phyloP scores from a whole-genome alignment of 2,113 vertebrate species.

The Puma concolor region DNA sequence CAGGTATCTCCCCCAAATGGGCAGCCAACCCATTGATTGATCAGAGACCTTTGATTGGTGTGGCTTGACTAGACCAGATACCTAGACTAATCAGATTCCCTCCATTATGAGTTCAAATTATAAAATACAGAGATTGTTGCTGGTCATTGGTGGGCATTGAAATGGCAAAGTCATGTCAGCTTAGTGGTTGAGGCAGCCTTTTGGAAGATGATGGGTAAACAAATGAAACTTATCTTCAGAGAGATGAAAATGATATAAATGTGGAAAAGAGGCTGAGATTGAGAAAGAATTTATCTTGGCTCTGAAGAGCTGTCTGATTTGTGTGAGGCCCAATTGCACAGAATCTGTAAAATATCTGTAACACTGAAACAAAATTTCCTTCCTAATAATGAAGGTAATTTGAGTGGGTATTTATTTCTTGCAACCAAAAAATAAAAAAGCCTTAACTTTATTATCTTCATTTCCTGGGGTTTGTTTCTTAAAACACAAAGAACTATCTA shows the following conservation, averaged over 20 bases:
- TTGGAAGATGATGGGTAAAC: not conserved
- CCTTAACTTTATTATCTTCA: not conserved
- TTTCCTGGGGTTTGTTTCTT: not conserved
- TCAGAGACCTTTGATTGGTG: not conserved
- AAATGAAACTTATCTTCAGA: not conserved
- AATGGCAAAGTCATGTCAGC: not conserved
- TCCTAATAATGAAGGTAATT: not conserved
- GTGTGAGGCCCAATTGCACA: not conserved
- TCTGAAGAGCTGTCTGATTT: not conserved
- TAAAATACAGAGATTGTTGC: not conserved
- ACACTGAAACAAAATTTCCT: not conserved
- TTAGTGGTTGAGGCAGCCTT: not conserved
- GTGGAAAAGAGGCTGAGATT: not conserved
- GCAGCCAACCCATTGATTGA: not conserved
- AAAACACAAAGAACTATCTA: not conserved
- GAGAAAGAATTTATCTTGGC: not conserved
- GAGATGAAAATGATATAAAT: not conserved
- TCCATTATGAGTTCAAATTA: not conserved
- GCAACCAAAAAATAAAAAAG: not conserved
- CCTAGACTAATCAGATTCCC: not conserved
- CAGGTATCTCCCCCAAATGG: not conserved
- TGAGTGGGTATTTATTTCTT: not conserved
- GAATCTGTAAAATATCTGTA: not conserved
- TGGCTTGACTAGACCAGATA: not conserved
- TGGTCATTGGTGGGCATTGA: not conserved